A percentile compares a stretch with the other conserved stretches of the same genome.
Conservation (phyloP, 2,113 vertebrate species). For the western clawed frog (Xenopus tropicalis) region DNA sequence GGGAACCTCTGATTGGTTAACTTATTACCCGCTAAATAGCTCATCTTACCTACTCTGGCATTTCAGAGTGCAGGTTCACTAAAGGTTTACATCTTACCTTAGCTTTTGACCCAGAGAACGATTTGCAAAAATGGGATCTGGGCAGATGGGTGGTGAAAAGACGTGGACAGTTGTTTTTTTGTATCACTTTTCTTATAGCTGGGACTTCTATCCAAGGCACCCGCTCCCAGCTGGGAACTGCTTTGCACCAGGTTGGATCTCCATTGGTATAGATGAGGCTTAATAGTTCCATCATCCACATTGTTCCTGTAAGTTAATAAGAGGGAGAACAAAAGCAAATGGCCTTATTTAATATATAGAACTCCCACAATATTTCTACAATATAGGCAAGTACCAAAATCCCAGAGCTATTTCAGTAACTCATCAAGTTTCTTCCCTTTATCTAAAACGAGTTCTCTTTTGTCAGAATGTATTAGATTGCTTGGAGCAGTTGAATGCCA, state of each 20-base stretch:
- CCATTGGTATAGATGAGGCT: conserved; percentile 25
- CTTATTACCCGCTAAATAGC: too few species aligned
- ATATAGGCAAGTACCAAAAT: too few species aligned
- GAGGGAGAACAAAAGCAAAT: neutral
- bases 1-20: too few species aligned
- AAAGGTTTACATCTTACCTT: conserved; percentile 11
- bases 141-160: conserved; percentile 20
- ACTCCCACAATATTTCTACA: too few species aligned
- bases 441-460: too few species aligned
- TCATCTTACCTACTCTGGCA: too few species aligned
- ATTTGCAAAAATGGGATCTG: neutral
- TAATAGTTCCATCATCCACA: conserved; percentile 27
- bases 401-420: too few species aligned
- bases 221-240: conserved; percentile 11
- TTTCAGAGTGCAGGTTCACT: too few species aligned
- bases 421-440: too few species aligned
- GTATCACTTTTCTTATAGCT: neutral
- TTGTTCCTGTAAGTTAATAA: conserved; percentile 11
- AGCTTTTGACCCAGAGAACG: conserved; percentile 10
- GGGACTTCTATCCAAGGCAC: conserved; percentile 13
- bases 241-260: conserved; percentile 27
- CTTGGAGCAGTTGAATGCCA: too few species aligned
- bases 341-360: too few species aligned
- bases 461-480: too few species aligned
- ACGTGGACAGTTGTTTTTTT: neutral